Evolutionary conservation across 2,888 invertebrate species (phyloP), one percentile per base, ranked within the genome.

Genomic region (Trachelus tabidus): DNA sequence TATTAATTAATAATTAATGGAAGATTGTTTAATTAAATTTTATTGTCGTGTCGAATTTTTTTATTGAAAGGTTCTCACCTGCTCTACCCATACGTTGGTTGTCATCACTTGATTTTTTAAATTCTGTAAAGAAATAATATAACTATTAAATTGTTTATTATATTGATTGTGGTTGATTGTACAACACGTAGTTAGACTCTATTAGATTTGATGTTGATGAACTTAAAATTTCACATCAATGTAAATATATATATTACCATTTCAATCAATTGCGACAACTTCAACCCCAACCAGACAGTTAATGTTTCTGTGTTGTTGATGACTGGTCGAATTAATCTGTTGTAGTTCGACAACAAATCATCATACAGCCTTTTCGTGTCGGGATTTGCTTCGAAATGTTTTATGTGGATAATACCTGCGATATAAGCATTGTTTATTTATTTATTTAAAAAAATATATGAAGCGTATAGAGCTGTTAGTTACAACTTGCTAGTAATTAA

Each of bases 311-410:
- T 96, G 88, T 98, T 97, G 91, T 98, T 98, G 40, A 95, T 95
- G 73, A 98, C 98, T 0, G 99, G 99, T 78, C 99, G 93, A 81
- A 98, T 98, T 76, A 99, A 94, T 73, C 98, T 95, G 92, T 99
- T 99, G 92, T 99, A 99, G 92, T 98, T 98, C 88, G 97, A 97
- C 75, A 99, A 94, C 76, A 99, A 94, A 91, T 99, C 98, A 91
- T 99, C 98, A 90, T 98, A 99, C 0, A 99, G 94, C 34, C 99
- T 94, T 90, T 98, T 98, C 0, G 98, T 97, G 88, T 98, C 97
- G 23, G 98, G 98, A 92, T 98, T 98, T 0, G 97, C 97, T 92
- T 97, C 97, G 81, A 93, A 91, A 76, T 83, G 88, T 82, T 87
- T 90, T 77, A 83, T 75, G n/a, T 82, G 83, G 23, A 83, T 76